Percentiles rank a stretch among this genome's conserved stretches.
Conservation (phyloP, 1,140 invertebrate genomes). For the Chionoecetes opilio region DNA sequence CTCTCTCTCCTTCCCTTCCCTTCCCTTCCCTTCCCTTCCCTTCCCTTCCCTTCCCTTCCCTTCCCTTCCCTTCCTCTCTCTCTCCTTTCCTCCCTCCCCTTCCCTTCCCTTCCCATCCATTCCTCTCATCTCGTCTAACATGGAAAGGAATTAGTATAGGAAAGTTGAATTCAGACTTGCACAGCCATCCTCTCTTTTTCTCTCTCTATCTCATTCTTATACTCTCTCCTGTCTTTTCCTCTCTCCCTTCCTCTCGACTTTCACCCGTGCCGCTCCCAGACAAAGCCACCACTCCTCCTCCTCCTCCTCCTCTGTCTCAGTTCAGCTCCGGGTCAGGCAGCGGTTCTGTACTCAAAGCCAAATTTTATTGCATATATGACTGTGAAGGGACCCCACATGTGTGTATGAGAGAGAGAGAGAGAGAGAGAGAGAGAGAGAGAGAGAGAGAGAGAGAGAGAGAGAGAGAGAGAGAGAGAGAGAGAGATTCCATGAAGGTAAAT, state of each 20-base stretch:
- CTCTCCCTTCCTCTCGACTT: neutral
- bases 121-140: neutral
- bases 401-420: neutral
- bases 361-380: neutral
- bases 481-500: neutral
- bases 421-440: neutral
- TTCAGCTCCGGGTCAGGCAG: slow-evolving; percentile 11
- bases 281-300: neutral
- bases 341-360: neutral
- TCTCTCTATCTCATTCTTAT: neutral
- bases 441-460: slow-evolving; percentile 4
- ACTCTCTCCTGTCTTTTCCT: neutral
- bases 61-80: neutral
- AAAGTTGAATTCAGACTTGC: neutral
- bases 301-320: neutral
- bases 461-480: neutral
- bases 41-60: neutral
- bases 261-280: too few relatives aligned
- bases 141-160: neutral
- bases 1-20: neutral
- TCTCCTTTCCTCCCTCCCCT: neutral
- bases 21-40: neutral
- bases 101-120: neutral
- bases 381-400: neutral
- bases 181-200: neutral